A percentile compares a stretch with the other conserved stretches of the same genome.
Evolutionary conservation across 2,113 vertebrate genomes (phyloP).

Genomic region (Oncorhynchus clarkii): DNA sequence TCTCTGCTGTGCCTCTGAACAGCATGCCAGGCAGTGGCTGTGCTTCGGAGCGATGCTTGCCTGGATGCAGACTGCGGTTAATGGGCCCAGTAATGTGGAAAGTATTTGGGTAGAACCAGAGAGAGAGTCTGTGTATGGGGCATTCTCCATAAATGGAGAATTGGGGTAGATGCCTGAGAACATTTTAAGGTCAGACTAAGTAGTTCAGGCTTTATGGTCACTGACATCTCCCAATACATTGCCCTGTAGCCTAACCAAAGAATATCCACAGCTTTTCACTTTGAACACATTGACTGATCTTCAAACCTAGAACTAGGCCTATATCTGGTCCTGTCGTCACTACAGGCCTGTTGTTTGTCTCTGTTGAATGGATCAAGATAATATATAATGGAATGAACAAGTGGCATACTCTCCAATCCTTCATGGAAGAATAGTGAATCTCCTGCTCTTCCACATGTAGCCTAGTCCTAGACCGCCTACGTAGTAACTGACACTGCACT

Average conservation of each 20-base stretch:
- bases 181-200: constrained; percentile 12
- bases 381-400: too few species aligned
- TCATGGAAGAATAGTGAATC: neutral
- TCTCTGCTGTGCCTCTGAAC: neutral
- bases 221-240: neutral
- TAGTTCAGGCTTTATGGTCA: constrained; percentile 14
- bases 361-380: neutral
- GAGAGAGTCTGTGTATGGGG: constrained; percentile 14
- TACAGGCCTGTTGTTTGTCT: neutral
- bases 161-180: constrained; percentile 19
- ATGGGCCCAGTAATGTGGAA: constrained; percentile 62
- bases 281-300: neutral
- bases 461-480: neutral
- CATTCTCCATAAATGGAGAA: constrained; percentile 8
- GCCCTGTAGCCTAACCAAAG: too few species aligned
- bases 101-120: constrained; percentile 50
- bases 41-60: constrained; percentile 20
- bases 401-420: neutral
- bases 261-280: too few species aligned
- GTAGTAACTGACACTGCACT: neutral
- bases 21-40: neutral
- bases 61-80: constrained; percentile 12
- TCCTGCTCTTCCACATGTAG: neutral
- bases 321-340: neutral
- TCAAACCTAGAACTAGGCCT: neutral